These are phyloP conservation scores for Drosophila mayaguana DNA, from an alignment of 2,888 invertebrate species.

Conservation along the genomic window DNA sequence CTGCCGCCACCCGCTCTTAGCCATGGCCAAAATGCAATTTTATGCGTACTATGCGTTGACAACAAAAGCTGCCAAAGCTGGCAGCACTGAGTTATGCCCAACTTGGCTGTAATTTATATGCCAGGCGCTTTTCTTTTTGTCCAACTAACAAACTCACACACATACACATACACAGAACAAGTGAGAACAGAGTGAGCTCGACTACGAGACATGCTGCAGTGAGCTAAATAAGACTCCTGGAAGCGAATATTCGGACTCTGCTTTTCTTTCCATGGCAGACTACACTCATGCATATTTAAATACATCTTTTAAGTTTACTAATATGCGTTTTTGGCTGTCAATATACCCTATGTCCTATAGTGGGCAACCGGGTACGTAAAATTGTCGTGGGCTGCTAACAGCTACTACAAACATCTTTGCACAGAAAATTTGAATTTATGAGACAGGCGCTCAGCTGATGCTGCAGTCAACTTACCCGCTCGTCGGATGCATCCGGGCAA, in stretches of 20 bases:
- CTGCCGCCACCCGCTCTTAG: neutral
- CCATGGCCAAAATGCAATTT: slow-evolving; percentile 74
- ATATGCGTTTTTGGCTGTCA: neutral
- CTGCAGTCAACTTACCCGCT: slow-evolving; percentile 87
- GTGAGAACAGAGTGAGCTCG: slow-evolving; percentile 3
- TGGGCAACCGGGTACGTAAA: slow-evolving; percentile 1
- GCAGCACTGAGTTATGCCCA: slow-evolving; percentile 75
- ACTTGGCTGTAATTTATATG: slow-evolving; percentile 78
- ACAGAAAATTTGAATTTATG: slow-evolving; percentile 49
- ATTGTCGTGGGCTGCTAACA: slow-evolving; percentile 3
- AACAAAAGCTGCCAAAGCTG: slow-evolving; percentile 80
- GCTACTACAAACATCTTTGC: slow-evolving; percentile 29
- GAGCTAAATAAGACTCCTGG: neutral
- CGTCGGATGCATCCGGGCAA: slow-evolving; percentile 94
- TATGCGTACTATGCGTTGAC: slow-evolving; percentile 80
- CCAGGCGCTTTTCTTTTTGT: slow-evolving; percentile 26
- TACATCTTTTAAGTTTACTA: neutral
- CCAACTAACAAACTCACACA: slow-evolving; percentile 15
- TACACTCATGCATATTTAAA: neutral
- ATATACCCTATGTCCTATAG: neutral
- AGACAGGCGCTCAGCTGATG: slow-evolving; percentile 8
- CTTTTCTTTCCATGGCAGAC: too few species aligned
- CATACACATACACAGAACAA: slow-evolving; percentile 1
- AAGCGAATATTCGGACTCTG: neutral
- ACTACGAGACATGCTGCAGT: slow-evolving; percentile 4